These are phyloP conservation scores for Synodontis membranacea DNA, from an alignment of 2,113 vertebrate species.

Conservation along the genomic window DNA sequence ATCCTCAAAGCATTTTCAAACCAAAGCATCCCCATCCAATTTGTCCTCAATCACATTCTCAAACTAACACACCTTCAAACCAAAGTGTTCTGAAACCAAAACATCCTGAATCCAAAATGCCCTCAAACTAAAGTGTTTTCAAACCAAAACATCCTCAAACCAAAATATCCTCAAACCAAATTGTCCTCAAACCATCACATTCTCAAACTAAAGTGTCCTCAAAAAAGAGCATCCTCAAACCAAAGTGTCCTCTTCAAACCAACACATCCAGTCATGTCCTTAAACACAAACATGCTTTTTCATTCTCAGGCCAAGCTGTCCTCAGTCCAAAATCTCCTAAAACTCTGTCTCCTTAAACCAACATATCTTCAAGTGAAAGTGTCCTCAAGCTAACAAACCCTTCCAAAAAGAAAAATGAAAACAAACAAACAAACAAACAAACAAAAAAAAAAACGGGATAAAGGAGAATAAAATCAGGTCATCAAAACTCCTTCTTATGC, in stretches of 20 bases:
- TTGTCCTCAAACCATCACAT: not conserved
- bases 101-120: not conserved
- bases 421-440: too few species aligned
- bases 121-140: not conserved
- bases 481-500: not conserved
- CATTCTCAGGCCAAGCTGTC: not conserved
- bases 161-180: not conserved
- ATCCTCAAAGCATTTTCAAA: not conserved
- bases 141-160: not conserved
- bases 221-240: not conserved
- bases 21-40: not conserved
- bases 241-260: not conserved
- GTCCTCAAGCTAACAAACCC: not conserved
- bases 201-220: not conserved
- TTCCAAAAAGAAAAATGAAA: too few species aligned
- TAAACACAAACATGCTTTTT: not conserved
- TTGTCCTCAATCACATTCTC: too few species aligned
- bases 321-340: not conserved
- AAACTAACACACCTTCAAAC: not conserved
- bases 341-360: not conserved
- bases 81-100: not conserved
- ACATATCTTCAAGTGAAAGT: not conserved
- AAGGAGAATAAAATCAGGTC: not conserved
- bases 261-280: not conserved
- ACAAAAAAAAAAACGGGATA: not conserved